These are phyloP conservation scores for Panthera uncia DNA, from an alignment of 2,113 vertebrate genomes.

Conservation along the genomic window DNA sequence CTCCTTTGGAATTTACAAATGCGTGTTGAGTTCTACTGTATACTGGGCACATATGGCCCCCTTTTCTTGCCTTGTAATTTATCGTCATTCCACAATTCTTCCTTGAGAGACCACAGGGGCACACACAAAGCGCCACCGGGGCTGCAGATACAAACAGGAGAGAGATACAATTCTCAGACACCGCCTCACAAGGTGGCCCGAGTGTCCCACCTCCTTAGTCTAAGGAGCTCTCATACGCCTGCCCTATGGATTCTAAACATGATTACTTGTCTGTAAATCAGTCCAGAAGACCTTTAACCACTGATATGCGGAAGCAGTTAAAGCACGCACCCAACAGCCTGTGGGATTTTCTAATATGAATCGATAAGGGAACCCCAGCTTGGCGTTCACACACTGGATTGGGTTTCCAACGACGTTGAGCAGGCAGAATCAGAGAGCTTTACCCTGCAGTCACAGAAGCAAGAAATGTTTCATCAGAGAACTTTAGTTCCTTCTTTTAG, in stretches of 20 bases:
- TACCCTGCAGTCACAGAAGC: conserved; percentile 34
- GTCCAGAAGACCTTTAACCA: neutral
- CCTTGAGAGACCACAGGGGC: neutral
- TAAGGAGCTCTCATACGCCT: neutral
- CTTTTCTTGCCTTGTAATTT: neutral
- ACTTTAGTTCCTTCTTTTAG: neutral
- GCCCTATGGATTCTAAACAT: neutral
- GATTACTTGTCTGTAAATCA: neutral
- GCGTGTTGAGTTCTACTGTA: neutral
- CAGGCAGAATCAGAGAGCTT: neutral
- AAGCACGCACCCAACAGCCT: neutral
- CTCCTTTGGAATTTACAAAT: neutral
- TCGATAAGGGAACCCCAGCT: neutral
- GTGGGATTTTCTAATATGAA: neutral
- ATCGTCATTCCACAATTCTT: neutral
- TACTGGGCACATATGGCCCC: neutral
- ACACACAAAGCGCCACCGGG: neutral
- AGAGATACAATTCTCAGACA: neutral
- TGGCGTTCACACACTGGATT: neutral
- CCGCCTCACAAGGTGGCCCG: neutral
- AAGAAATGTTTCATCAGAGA: conserved; percentile 55
- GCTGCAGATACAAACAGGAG: accelerated
- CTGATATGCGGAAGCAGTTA: accelerated
- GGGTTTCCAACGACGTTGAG: neutral
- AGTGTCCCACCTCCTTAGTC: neutral